Evolutionary conservation across 2,797 vertebrate species (phyloP).

Genomic region (Lepidocolaptes lacrymiger): DNA sequence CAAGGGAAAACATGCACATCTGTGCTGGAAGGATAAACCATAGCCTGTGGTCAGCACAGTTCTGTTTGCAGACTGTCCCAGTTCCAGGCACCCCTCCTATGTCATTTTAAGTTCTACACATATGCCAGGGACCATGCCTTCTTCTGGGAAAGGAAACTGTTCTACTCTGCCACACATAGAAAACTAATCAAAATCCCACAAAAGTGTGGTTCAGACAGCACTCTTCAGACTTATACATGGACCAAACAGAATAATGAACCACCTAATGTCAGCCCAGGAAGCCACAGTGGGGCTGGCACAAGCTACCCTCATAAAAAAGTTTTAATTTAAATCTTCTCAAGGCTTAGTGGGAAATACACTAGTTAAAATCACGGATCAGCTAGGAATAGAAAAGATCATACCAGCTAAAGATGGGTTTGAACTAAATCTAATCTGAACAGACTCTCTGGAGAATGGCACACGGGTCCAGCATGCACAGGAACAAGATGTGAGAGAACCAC

Average conservation of each 20-base stretch:
- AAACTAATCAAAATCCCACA: background rate
- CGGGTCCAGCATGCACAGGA: background rate
- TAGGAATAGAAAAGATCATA: background rate
- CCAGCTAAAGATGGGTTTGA: background rate
- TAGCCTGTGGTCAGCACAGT: background rate
- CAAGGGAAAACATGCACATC: background rate
- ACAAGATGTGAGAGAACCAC: background rate
- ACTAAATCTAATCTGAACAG: background rate
- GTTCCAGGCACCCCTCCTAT: background rate
- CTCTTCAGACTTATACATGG: background rate
- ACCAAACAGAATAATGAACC: background rate
- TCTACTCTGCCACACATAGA: background rate
- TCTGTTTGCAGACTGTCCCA: background rate
- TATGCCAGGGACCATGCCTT: background rate
- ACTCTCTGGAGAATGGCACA: background rate
- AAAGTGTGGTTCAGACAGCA: background rate
- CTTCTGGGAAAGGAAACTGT: background rate
- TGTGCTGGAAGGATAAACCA: background rate
- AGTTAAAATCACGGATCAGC: background rate
- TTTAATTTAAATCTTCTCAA: conserved; percentile 23
- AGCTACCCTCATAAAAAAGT: conserved; percentile 3
- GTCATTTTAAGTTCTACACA: background rate
- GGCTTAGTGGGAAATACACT: background rate
- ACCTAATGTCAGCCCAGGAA: background rate
- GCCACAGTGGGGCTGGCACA: background rate